Conservation (phyloP, 1,140 invertebrate genomes). For the Periplaneta americana region DNA sequence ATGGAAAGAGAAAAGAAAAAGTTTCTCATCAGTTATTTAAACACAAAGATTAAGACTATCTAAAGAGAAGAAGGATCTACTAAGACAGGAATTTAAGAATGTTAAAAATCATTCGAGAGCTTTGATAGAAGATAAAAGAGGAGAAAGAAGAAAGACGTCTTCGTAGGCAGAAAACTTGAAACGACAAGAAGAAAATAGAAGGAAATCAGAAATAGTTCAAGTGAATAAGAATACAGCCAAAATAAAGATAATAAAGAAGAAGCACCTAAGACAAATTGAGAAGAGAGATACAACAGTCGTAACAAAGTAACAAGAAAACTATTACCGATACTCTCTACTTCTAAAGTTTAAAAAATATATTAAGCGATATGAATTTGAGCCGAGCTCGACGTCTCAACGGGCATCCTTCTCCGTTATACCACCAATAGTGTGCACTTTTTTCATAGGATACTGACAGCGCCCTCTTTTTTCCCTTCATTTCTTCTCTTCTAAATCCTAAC, state of each 20-base stretch:
- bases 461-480: no score
- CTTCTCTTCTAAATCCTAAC: no score
- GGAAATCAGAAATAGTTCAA: conserved; percentile 75
- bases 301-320: no score
- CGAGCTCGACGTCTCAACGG: no score
- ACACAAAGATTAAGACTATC: conserved; percentile 53
- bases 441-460: no score
- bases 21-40: conserved; percentile 58
- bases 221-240: conserved; percentile 77
- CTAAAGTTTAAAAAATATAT: no score
- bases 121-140: conserved; percentile 52
- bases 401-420: no score
- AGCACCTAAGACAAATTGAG: conserved; percentile 71
- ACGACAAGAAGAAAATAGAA: conserved; percentile 64
- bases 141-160: conserved; percentile 59
- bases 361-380: no score
- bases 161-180: conserved; percentile 62
- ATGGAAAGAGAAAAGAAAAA: conserved; percentile 65
- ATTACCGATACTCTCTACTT: no score
- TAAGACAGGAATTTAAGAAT: conserved; percentile 56
- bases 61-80: conserved; percentile 58
- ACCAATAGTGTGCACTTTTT: no score
- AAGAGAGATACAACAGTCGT: conserved; percentile 66
- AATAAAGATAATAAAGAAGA: conserved; percentile 80
- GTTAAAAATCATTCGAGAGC: conserved; percentile 62